Evolutionary conservation across 2,113 vertebrate genomes (phyloP), one percentile per base, ranked within the genome.

Genomic region (Oryzias celebensis): DNA sequence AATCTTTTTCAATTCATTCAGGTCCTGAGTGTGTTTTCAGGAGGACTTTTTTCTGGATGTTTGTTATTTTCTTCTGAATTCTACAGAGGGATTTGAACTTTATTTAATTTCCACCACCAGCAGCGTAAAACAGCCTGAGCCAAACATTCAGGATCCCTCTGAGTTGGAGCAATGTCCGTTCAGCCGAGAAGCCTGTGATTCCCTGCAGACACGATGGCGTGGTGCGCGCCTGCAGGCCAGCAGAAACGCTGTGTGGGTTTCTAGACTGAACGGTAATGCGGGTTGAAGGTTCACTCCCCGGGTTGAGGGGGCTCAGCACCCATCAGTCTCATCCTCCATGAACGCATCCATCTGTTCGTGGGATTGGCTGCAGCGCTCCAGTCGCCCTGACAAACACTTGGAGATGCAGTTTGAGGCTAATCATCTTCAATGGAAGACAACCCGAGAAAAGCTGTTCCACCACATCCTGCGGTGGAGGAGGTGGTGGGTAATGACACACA

Each of bases 401-500:
- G 46, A 76, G 62, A 84, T 70, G 7, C 77, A 77, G 67, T 84
- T 90, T 82, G 65, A 79, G 69, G 80, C 84, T 78, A 85, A 90
- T 83, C 87, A 82, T 84, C 76, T 84, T 54, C 71, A 68, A 64
- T 78, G 68, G 64, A 78, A 86, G 80, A 83, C 82, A 80, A 87
- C 68, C 81, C 65, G 81, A 86, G 81, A 86, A 86, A 85, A 80
- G 67, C 82, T 75, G 75, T 58, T 80, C 63, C 3, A 47, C 52
- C 71, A 65, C 81, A 74, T 87, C 70, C 65, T 81, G 74, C 69
- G 57, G 68, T 42, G 4, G 69, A 71, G 73, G 73, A 60, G 63
- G 69, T 52, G 68, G 81, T 73, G 69, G 71, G 16, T 82, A 81
- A 87, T 87, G 77, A 83, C 69, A 87, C 75, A 67, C 61, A 77